phyloP scores from a whole-genome alignment of 2,888 invertebrate genomes.

The Aphidoletes aphidimyza region DNA sequence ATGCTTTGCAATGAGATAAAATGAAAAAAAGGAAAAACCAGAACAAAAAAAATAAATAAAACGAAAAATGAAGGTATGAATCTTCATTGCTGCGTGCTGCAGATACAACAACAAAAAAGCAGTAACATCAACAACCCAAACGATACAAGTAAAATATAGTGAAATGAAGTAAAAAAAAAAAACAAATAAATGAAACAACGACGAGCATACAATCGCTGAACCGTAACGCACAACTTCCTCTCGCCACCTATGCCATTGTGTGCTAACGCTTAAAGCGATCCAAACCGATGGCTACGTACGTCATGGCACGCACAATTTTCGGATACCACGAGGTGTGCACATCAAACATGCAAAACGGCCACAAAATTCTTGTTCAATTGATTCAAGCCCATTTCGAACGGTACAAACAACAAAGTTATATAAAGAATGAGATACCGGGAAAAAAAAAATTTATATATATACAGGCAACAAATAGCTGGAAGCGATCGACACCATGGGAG shows the following conservation, averaged over 20 bases:
- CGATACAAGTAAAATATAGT: not conserved
- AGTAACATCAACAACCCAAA: not conserved
- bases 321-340: not conserved
- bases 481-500: not conserved
- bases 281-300: not conserved
- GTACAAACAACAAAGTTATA: no score
- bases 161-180: not conserved
- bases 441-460: no score
- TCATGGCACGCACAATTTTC: not conserved
- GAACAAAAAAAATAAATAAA: not conserved
- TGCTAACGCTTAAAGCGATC: not conserved
- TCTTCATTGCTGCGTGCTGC: not conserved
- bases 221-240: conserved; percentile 52
- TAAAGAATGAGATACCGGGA: no score
- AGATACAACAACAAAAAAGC: not conserved
- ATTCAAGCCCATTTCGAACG: no score
- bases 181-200: not conserved
- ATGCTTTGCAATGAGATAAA: not conserved
- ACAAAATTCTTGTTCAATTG: not conserved
- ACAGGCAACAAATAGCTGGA: conserved; percentile 5
- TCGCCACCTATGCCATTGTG: not conserved
- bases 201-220: not conserved
- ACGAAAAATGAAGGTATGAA: not conserved
- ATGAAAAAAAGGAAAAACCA: not conserved
- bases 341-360: not conserved